These are phyloP conservation scores for Rattus norvegicus DNA, from an alignment of 2,113 vertebrate species.

Conservation along the genomic window GRCr8 NC_086030.1:30274001-30274500, in stretches of 20 bases:
- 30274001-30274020: not conserved
- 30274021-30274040: not conserved
- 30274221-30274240: not conserved
- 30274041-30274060: not conserved
- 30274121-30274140: not conserved
- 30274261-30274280: not conserved
- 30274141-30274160: not conserved
- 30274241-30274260: slow-evolving; percentile 17
- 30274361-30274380: slow-evolving; percentile 18
- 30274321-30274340: not conserved
- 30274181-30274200: slow-evolving; percentile 6
- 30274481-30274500: not conserved
- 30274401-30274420: not conserved
- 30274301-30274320: not conserved
- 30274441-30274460: slow-evolving; percentile 42
- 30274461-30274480: not conserved
- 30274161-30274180: not conserved
- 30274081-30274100: not conserved
- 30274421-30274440: slow-evolving; percentile 19
- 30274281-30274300: not conserved
- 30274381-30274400: not conserved
- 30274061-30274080: not conserved
- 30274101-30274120: not conserved
- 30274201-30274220: not conserved
- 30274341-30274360: not conserved